phyloP scores from a whole-genome alignment of 2,797 vertebrate genomes.

The Sebastes kiyomatsui region DNA sequence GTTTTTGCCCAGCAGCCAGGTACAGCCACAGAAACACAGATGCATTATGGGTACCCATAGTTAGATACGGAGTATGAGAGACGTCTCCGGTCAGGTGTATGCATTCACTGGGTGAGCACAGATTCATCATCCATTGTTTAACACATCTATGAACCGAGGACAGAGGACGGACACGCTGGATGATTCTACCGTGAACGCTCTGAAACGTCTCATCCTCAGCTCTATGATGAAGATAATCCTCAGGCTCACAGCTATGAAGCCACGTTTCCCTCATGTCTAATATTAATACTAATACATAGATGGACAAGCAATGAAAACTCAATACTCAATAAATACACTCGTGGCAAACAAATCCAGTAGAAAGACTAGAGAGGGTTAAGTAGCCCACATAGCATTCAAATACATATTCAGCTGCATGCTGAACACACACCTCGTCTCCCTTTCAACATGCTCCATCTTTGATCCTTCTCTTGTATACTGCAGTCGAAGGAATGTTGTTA shows the following conservation, averaged over 20 bases:
- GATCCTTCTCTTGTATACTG: not conserved
- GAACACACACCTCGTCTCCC: not conserved
- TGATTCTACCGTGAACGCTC: not conserved
- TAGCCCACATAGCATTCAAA: not conserved
- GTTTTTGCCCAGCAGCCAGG: not conserved
- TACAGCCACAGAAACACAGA: not conserved
- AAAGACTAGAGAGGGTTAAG: not conserved
- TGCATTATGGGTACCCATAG: not conserved
- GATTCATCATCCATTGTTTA: not conserved
- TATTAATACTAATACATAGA: not conserved
- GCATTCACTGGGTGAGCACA: not conserved
- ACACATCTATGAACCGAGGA: not conserved
- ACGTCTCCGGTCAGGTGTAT: not conserved
- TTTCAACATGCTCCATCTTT: not conserved
- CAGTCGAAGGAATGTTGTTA: constrained; percentile 4
- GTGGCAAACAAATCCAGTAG: not conserved
- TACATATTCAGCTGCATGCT: not conserved
- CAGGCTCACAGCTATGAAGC: not conserved
- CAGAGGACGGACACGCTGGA: not conserved
- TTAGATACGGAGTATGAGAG: not conserved
- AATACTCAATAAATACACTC: not conserved
- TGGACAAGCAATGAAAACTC: not conserved
- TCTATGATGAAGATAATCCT: not conserved
- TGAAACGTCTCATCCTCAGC: not conserved
- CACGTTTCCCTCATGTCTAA: not conserved